Evolutionary conservation across 2,888 invertebrate species (phyloP), one percentile per base, ranked within the genome.

Genomic region (Amorpha juglandis): DNA sequence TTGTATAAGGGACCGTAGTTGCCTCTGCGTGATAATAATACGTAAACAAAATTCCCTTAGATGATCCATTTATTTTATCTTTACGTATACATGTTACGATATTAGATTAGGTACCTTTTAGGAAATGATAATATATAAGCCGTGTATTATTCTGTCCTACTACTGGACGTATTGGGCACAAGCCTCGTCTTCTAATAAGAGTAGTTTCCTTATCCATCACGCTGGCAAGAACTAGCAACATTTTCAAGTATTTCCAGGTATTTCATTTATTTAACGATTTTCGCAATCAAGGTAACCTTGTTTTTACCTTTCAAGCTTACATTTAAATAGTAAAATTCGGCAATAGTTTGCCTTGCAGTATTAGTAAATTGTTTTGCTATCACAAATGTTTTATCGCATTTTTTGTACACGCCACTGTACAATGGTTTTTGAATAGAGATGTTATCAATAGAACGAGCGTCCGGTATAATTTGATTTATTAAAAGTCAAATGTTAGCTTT

Each of bases 391-490:
- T 55, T 55, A 11, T n/a, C 38, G 58, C 8, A 33, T 53, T 53
- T 53, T 53, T 27, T 53, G 33, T 53, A 53, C 33, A 53, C n/a
- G 9, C 16, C 58, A 19, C 58, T 42, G 42, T 58, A 19, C 58
- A 42, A 48, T 33, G 63, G 1, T 58, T 67, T 64, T 33, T 64
- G 48, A 67, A 64, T 62, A 58, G 33, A 42, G 50, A 67, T 48
- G 52, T 58, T 55, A 63, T 21, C 63, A 55, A 63, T 63, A 58
- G 48, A 55, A 67, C 42, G 50, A 58, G 51, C 11, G 27, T 16
- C 33, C 47, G 27, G 63, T 14, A 33, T 65, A 51, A 65, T 66
- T 67, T 69, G 74, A 72, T 83, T 83, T 81, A 84, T 78, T 33
- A 53, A 53, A 53, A 58, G 35, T 58, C 58, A 16, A 58, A 42